These are phyloP conservation scores for Chelmon rostratus DNA, from an alignment of 2,797 vertebrate species.

Conservation along the genomic window DNA sequence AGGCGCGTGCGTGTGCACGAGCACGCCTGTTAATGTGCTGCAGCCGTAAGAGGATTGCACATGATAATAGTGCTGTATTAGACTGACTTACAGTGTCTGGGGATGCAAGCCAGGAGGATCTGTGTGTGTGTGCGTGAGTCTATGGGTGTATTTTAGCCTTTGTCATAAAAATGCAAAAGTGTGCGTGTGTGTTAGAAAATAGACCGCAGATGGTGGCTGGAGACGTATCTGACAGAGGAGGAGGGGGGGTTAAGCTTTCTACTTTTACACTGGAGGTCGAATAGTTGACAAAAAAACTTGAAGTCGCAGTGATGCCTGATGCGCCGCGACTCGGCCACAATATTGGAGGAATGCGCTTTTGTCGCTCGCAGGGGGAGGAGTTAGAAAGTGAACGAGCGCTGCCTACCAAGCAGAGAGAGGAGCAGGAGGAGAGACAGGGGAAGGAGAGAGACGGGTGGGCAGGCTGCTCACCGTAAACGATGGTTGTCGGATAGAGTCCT, in stretches of 20 bases:
- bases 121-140: not conserved
- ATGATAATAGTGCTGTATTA: constrained; percentile 68
- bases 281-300: constrained; percentile 56
- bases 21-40: constrained; percentile 11
- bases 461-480: constrained; percentile 65
- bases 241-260: constrained; percentile 24
- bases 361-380: constrained; percentile 81
- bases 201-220: constrained; percentile 60
- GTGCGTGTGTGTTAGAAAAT: constrained; percentile 22
- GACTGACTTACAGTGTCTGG: constrained; percentile 61
- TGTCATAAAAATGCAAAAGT: constrained; percentile 18
- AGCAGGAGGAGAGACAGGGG: constrained; percentile 51
- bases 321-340: constrained; percentile 61
- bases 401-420: constrained; percentile 82
- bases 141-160: constrained; percentile 9
- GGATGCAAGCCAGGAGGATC: not conserved
- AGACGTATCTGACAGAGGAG: constrained; percentile 32
- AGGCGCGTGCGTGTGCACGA: constrained; percentile 3
- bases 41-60: constrained; percentile 65
- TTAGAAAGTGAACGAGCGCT: constrained; percentile 80
- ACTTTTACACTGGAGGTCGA: constrained; percentile 44
- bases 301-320: constrained; percentile 64
- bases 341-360: constrained; percentile 80
- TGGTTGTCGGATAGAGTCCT: constrained; percentile 71
- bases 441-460: constrained; percentile 56